phyloP scores from a whole-genome alignment of 2,113 vertebrate genomes.

The Laticauda laticaudata region DNA sequence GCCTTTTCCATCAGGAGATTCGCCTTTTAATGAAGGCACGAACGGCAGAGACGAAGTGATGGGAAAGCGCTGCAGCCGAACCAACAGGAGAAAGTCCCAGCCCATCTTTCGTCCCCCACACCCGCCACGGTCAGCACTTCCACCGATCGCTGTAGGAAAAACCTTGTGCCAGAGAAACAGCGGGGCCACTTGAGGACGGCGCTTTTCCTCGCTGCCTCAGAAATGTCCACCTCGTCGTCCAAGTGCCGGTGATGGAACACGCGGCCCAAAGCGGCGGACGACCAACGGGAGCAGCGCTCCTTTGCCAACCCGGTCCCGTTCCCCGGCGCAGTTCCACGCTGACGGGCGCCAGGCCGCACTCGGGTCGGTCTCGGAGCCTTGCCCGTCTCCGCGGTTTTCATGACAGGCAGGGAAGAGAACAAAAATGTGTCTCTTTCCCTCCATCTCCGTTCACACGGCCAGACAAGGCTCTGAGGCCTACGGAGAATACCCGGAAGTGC shows the following conservation, averaged over 20 bases:
- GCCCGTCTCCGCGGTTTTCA: background rate
- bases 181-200: background rate
- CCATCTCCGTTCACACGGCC: background rate
- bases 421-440: slow-evolving; percentile 32
- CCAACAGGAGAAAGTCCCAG: background rate
- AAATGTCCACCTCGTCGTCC: no score
- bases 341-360: background rate
- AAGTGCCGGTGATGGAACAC: background rate
- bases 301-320: background rate
- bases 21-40: background rate
- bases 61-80: background rate
- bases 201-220: background rate
- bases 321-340: no score
- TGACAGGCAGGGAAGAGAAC: background rate
- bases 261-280: background rate
- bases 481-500: background rate
- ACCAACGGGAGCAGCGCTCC: background rate
- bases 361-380: no score
- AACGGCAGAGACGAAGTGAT: background rate
- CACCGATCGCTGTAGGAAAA: background rate
- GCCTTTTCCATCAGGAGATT: background rate
- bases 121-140: background rate
- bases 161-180: background rate
- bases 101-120: background rate
- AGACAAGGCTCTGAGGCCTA: background rate